phyloP scores from a whole-genome alignment of 2,113 vertebrate genomes.

The Lanius ludovicianus region DNA sequence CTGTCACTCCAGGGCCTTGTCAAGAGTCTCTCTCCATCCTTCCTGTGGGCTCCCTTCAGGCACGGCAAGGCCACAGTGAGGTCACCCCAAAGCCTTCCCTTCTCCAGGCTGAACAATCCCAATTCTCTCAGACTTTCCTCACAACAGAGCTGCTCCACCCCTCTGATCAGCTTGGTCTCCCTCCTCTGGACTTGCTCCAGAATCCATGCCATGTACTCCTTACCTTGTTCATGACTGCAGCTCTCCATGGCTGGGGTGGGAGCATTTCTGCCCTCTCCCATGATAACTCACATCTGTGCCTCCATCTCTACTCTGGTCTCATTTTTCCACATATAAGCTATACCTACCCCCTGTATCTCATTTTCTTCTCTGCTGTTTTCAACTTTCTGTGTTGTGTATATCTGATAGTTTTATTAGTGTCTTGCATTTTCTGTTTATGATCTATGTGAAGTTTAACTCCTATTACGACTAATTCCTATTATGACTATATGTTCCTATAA shows the following conservation, averaged over 20 bases:
- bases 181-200: not conserved
- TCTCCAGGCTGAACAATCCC: not conserved
- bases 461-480: not conserved
- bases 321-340: not conserved
- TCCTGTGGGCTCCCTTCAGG: not conserved
- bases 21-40: not conserved
- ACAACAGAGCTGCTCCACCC: not conserved
- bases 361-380: not conserved
- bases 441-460: not conserved
- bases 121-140: not conserved
- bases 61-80: rapidly evolving
- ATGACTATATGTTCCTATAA: not conserved
- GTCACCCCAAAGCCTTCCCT: not conserved
- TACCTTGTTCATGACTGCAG: not conserved
- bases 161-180: not conserved
- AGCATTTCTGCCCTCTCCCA: not conserved
- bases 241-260: not conserved
- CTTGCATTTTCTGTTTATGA: not conserved
- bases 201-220: not conserved
- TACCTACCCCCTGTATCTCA: not conserved
- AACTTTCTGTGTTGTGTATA: not conserved
- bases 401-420: not conserved
- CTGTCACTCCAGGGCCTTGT: not conserved
- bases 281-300: not conserved
- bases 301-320: not conserved